Percentiles rank a stretch among this genome's conserved stretches.
Evolutionary conservation across 2,113 vertebrate species (phyloP).

Genomic region (Trachemys scripta): DNA sequence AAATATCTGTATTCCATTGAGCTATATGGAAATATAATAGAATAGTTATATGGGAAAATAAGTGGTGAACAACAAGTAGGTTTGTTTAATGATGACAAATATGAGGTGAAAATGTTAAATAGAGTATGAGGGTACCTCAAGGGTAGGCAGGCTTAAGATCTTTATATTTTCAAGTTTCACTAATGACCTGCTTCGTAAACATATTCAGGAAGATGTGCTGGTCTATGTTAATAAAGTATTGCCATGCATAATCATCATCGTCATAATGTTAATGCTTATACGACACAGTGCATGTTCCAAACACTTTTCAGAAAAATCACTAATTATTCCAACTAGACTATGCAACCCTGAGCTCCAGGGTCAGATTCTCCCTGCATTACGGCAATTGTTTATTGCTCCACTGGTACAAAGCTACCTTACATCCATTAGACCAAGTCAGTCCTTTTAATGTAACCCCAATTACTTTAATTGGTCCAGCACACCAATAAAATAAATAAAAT

Average conservation of each 20-base stretch:
- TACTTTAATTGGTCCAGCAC: neutral
- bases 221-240: neutral
- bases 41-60: neutral
- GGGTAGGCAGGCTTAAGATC: neutral
- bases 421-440: neutral
- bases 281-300: neutral
- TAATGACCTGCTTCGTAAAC: neutral
- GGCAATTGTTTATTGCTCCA: neutral
- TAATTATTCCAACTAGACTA: neutral
- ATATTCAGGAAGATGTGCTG: neutral
- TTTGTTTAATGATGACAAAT: constrained; percentile 51
- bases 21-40: constrained; percentile 7
- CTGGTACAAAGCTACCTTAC: neutral
- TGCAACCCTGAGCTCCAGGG: neutral
- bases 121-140: neutral
- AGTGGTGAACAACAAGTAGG: neutral
- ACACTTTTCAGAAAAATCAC: neutral
- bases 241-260: neutral
- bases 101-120: constrained; percentile 24
- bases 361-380: neutral
- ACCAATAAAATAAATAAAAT: neutral
- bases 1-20: constrained; percentile 8
- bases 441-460: neutral
- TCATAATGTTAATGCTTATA: neutral
- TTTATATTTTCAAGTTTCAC: constrained; percentile 24